Evolutionary conservation across 2,797 vertebrate species (phyloP).

Genomic region (Sebastes glaucus): DNA sequence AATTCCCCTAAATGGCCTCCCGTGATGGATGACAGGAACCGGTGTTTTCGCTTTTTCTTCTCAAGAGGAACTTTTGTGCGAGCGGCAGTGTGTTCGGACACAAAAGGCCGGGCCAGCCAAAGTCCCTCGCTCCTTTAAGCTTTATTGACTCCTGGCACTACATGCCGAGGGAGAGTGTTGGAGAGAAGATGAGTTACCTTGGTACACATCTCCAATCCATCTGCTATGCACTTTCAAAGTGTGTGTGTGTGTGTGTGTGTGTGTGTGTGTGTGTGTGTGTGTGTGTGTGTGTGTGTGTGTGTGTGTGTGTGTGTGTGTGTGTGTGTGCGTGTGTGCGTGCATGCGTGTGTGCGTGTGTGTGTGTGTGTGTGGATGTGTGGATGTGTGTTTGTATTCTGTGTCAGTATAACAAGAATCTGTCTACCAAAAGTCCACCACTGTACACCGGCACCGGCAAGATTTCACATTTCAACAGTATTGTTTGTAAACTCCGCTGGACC

Average conservation of each 20-base stretch:
- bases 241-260: background rate
- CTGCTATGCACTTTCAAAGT: background rate
- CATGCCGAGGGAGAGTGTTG: background rate
- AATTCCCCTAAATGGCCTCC: slow-evolving; percentile 62
- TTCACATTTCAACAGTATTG: background rate
- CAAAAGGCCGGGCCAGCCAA: slow-evolving; percentile 43
- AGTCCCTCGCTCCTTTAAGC: slow-evolving; percentile 43
- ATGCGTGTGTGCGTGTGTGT: accelerated
- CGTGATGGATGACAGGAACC: slow-evolving; percentile 72
- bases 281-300: background rate
- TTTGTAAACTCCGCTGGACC: background rate
- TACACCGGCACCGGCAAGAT: background rate
- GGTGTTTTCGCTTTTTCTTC: slow-evolving; percentile 57
- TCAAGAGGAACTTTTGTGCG: slow-evolving; percentile 62
- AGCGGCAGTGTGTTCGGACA: slow-evolving; percentile 30
- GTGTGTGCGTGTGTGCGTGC: no score
- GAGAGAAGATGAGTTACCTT: slow-evolving; percentile 22
- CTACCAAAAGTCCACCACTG: background rate
- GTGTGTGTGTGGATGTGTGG: background rate
- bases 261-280: background rate
- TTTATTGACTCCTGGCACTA: slow-evolving; percentile 66
- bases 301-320: background rate
- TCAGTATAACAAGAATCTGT: background rate
- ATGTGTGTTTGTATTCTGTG: background rate
- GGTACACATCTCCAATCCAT: slow-evolving; percentile 20